Evolutionary conservation across 2,113 vertebrate species (phyloP).

Genomic region (Pyxicephalus adspersus): DNA sequence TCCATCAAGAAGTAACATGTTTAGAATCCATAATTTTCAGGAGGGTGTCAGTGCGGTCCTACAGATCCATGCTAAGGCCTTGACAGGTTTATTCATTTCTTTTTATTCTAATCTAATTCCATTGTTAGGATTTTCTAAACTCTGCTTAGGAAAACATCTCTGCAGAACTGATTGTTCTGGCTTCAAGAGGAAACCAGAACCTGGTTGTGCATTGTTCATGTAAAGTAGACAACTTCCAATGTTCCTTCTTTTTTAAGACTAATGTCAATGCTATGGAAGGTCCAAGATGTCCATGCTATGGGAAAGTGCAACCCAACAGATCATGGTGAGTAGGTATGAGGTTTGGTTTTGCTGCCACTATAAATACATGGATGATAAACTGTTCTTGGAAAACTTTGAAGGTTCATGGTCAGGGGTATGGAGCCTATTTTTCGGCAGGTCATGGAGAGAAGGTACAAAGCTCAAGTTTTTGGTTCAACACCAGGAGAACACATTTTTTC

Average conservation of each 20-base stretch:
- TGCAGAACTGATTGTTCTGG: not conserved
- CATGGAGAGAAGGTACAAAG: no score
- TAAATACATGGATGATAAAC: not conserved
- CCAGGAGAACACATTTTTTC: no score
- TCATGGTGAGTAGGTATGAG: no score
- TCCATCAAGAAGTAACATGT: slow-evolving; percentile 31
- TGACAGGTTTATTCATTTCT: slow-evolving; percentile 35
- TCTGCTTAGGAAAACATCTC: slow-evolving; percentile 16
- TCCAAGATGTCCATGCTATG: not conserved
- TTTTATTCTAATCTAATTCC: not conserved
- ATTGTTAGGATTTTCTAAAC: not conserved
- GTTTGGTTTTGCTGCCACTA: no score
- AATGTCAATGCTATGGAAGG: slow-evolving; percentile 27
- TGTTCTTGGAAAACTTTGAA: not conserved
- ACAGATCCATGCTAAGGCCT: not conserved
- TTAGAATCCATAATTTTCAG: slow-evolving; percentile 10
- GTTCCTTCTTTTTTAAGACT: not conserved
- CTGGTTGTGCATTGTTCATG: slow-evolving; percentile 4
- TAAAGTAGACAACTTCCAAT: not conserved
- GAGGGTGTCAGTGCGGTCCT: not conserved
- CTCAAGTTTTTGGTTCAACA: no score
- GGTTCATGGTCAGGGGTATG: no score
- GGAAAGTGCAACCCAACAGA: not conserved
- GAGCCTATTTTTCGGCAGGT: no score
- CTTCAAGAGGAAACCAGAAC: slow-evolving; percentile 16